A percentile compares a stretch with the other conserved stretches of the same genome.
These are phyloP conservation scores for Ptilonorhynchus violaceus DNA, from an alignment of 2,113 vertebrate species.

Conservation along the genomic window DNA sequence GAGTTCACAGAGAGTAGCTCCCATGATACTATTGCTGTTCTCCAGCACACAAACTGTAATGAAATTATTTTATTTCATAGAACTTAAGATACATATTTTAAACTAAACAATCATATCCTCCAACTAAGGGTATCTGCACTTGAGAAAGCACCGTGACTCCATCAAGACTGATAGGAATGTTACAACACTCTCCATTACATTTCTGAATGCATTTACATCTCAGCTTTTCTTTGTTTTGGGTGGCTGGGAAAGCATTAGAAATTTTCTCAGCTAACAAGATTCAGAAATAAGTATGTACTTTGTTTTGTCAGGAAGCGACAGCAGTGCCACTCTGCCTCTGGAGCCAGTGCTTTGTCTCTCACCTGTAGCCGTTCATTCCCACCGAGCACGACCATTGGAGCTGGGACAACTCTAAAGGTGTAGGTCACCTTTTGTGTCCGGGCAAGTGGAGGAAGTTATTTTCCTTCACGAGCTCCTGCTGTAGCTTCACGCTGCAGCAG, in stretches of 20 bases:
- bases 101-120: background rate
- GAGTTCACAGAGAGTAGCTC: background rate
- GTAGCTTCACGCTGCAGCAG: background rate
- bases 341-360: background rate
- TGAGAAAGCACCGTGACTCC: background rate
- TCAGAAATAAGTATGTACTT: background rate
- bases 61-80: background rate
- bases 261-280: background rate
- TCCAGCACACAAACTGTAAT: background rate
- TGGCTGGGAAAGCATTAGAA: background rate
- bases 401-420: background rate
- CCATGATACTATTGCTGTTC: background rate
- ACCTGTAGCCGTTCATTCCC: background rate
- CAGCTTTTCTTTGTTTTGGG: background rate
- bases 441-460: background rate
- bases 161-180: background rate
- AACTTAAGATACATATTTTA: background rate
- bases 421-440: background rate
- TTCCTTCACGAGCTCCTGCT: background rate
- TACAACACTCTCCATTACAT: background rate
- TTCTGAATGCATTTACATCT: background rate
- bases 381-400: fast-evolving
- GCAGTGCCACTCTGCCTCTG: background rate
- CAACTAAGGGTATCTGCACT: background rate
- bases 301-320: background rate